Conservation (phyloP, 2,797 vertebrate genomes). For the Ctenosaura bakeri region DNA sequence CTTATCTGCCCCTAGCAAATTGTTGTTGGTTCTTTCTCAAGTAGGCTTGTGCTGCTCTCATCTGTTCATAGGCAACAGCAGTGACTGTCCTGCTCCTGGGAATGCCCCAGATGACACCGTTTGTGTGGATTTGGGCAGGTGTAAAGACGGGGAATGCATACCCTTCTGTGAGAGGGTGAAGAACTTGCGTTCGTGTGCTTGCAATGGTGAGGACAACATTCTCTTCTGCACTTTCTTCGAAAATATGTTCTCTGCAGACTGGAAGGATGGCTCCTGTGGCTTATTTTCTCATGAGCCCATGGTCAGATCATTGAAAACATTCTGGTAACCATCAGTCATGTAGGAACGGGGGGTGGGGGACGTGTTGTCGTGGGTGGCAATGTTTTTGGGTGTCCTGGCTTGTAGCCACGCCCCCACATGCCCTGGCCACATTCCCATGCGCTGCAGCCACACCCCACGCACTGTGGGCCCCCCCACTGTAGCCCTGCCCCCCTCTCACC, state of each 20-base stretch:
- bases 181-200: constrained; percentile 89
- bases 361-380: no score
- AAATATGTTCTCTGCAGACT: accelerated
- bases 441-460: no score
- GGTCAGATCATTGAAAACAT: not conserved
- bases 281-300: not conserved
- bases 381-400: no score
- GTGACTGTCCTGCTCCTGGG: constrained; percentile 90
- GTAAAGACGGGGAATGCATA: constrained; percentile 89
- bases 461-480: no score
- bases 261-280: accelerated
- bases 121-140: constrained; percentile 93
- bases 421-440: no score
- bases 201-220: constrained; percentile 85
- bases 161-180: constrained; percentile 92
- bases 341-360: no score
- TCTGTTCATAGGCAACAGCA: constrained; percentile 87
- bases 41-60: not conserved
- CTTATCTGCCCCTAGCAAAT: not conserved
- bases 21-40: not conserved
- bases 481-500: no score
- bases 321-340: not conserved
- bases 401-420: no score
- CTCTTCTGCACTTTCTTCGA: not conserved
- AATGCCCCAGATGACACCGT: constrained; percentile 86